These are phyloP conservation scores for Melanostoma mellinum DNA, from an alignment of 2,888 invertebrate genomes.

Conservation along the genomic window DNA sequence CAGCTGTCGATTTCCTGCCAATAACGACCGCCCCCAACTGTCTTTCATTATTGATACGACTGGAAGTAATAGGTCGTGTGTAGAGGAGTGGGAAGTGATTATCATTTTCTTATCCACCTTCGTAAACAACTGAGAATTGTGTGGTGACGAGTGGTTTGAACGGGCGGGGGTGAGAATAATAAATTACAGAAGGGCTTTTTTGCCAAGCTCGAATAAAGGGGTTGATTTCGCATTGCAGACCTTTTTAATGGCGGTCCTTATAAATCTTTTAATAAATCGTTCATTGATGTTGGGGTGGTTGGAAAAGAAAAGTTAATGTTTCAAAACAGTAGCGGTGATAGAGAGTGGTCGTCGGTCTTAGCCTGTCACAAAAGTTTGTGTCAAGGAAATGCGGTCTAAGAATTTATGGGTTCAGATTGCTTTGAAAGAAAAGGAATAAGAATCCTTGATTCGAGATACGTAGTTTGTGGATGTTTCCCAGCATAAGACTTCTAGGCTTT, in stretches of 20 bases:
- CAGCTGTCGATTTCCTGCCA: conserved; percentile 58
- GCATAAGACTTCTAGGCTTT: too few relatives aligned
- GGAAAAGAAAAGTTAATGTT: too few relatives aligned
- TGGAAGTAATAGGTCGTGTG: neutral
- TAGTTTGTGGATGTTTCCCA: too few relatives aligned
- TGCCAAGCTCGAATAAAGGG: conserved; percentile 9
- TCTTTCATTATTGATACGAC: conserved; percentile 19
- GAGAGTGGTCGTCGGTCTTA: too few relatives aligned
- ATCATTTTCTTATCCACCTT: conserved; percentile 11
- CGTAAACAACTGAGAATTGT: conserved; percentile 9
- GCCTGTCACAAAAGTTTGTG: too few relatives aligned
- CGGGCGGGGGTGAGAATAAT: conserved; percentile 4
- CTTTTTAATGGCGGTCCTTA: conserved; percentile 29
- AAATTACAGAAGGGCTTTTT: conserved; percentile 15
- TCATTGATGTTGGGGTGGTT: conserved; percentile 17
- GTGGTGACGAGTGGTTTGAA: conserved; percentile 23
- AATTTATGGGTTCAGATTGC: too few relatives aligned
- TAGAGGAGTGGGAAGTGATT: conserved; percentile 9
- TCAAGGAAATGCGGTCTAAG: too few relatives aligned
- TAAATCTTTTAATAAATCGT: conserved; percentile 42
- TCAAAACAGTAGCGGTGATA: too few relatives aligned
- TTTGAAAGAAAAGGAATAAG: too few relatives aligned
- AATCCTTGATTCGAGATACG: too few relatives aligned
- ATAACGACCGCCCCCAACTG: conserved; percentile 18
- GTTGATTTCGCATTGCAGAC: conserved; percentile 42